Conservation (phyloP, 2,113 vertebrate species). For the Myxocyprinus asiaticus region DNA sequence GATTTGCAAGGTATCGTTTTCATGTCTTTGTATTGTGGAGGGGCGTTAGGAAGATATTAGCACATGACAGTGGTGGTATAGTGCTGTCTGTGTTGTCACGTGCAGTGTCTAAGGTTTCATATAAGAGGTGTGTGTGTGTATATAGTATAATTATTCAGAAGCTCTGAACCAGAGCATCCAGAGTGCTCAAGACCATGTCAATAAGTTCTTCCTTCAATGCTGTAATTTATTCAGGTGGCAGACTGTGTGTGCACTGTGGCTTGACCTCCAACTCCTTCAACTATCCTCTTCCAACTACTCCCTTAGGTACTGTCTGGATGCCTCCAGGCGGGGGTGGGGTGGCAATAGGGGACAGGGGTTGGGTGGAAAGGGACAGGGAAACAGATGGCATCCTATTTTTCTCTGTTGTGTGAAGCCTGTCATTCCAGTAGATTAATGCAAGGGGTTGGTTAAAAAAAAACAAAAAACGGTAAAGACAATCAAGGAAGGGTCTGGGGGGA, state of each 20-base stretch:
- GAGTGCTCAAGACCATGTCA: conserved; percentile 53
- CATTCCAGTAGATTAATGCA: conserved; percentile 90
- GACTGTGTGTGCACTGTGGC: conserved; percentile 63
- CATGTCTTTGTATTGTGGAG: conserved; percentile 22
- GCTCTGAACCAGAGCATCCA: conserved; percentile 42
- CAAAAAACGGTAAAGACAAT: conserved; percentile 80
- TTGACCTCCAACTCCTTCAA: conserved; percentile 72
- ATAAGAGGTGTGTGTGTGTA: conserved; percentile 24
- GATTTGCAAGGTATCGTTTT: not conserved
- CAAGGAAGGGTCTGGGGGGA: conserved; percentile 77
- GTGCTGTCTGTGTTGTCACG: not conserved
- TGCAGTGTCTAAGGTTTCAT: conserved; percentile 40
- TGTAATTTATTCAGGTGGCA: conserved; percentile 64
- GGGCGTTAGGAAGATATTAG: not conserved
- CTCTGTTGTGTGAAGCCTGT: conserved; percentile 80
- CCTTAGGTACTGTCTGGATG: conserved; percentile 60
- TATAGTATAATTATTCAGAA: conserved; percentile 37
- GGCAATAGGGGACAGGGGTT: conserved; percentile 53
- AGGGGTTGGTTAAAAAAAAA: conserved; percentile 70
- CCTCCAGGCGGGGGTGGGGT: conserved; percentile 51
- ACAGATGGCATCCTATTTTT: conserved; percentile 90
- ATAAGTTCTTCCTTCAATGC: conserved; percentile 60
- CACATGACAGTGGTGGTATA: conserved; percentile 12
- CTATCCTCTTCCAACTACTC: conserved; percentile 44
- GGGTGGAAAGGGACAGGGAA: conserved; percentile 75